A percentile compares a stretch with the other conserved stretches of the same genome.
Evolutionary conservation across 2,888 invertebrate species (phyloP).

Genomic region (Torymus aiolomorphi): DNA sequence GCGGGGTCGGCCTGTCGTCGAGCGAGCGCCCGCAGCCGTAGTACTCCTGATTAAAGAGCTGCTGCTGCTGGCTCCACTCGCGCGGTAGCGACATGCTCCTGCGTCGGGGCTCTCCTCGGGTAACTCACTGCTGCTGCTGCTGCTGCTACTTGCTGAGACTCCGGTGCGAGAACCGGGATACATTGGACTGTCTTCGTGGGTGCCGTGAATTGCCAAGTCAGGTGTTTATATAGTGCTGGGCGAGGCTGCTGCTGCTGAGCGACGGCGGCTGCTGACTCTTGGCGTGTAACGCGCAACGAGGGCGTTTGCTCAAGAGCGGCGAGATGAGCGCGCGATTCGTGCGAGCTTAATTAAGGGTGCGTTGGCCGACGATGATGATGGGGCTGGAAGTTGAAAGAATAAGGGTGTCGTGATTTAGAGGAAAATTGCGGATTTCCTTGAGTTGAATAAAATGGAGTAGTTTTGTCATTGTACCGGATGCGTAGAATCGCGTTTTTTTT

Average conservation of each 20-base stretch:
- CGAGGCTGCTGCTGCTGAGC: no score
- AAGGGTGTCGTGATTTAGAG: no score
- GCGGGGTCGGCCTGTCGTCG: constrained; percentile 59
- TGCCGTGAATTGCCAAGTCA: constrained; percentile 47
- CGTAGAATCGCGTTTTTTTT: no score
- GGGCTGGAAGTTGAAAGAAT: no score
- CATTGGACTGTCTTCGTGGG: constrained; percentile 71
- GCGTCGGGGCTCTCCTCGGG: constrained; percentile 32
- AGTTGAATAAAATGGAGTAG: no score
- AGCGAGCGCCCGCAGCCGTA: constrained; percentile 13
- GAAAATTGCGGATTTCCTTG: no score
- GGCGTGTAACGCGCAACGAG: neutral
- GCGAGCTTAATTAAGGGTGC: no score
- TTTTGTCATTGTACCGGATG: no score
- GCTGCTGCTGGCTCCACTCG: constrained; percentile 76
- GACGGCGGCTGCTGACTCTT: constrained; percentile 16
- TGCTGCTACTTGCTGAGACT: constrained; percentile 61
- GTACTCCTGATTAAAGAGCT: constrained; percentile 1
- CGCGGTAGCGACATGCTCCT: constrained; percentile 79
- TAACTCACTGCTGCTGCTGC: constrained; percentile 33
- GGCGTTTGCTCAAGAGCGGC: no score
- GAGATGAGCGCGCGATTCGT: no score
- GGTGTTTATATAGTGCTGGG: no score
- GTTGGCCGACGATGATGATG: no score
- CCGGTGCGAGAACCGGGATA: constrained; percentile 72